These are phyloP conservation scores for Eumaeus atala DNA, from an alignment of 1,140 invertebrate genomes.

Conservation along the genomic window DNA sequence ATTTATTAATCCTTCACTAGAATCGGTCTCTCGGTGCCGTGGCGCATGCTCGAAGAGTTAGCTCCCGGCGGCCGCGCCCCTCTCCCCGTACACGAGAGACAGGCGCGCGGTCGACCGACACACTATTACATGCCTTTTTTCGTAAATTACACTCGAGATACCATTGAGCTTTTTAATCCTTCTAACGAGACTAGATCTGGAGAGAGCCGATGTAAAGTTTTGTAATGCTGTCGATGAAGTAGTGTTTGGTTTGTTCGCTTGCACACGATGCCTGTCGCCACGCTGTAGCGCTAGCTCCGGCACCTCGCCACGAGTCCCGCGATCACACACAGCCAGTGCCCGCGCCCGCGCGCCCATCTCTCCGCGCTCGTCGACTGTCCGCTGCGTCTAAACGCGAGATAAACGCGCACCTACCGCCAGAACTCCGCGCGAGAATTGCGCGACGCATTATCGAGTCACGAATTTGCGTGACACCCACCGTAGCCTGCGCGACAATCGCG, in stretches of 20 bases:
- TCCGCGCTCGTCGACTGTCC: constrained; percentile 19
- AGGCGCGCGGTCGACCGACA: constrained; percentile 70
- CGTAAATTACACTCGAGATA: constrained; percentile 70
- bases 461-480: constrained; percentile 21
- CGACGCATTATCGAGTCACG: too few relatives aligned
- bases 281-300: constrained; percentile 75
- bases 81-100: constrained; percentile 58
- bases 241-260: constrained; percentile 76
- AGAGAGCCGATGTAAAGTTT: constrained; percentile 71
- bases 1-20: constrained; percentile 76
- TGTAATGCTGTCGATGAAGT: constrained; percentile 75
- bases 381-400: constrained; percentile 8
- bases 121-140: constrained; percentile 73
- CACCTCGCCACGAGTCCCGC: constrained; percentile 70
- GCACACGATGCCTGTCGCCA: constrained; percentile 76
- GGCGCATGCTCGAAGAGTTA: constrained; percentile 75
- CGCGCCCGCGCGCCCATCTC: constrained; percentile 35
- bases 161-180: constrained; percentile 72
- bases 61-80: constrained; percentile 70
- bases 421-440: constrained; percentile 19
- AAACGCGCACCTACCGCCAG: constrained; percentile 22
- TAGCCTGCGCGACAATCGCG: constrained; percentile 19
- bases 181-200: constrained; percentile 73
- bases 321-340: constrained; percentile 71
- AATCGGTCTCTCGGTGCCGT: constrained; percentile 76